Percentiles rank a stretch among this genome's conserved stretches.
Evolutionary conservation across 2,797 vertebrate genomes (phyloP).

Genomic region (Mormyrops attenuatus): DNA sequence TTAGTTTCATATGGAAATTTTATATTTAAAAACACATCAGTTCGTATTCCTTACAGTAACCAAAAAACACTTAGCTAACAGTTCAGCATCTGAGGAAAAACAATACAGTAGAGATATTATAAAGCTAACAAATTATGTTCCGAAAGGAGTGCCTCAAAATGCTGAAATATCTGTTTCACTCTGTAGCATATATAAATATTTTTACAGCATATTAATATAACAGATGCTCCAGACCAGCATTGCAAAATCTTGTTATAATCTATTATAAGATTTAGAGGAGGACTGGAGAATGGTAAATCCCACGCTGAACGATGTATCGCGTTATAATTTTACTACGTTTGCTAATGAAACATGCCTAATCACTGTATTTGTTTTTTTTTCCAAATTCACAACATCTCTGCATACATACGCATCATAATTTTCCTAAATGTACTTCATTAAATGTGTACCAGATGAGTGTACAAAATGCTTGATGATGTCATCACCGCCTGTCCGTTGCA

Average conservation of each 20-base stretch:
- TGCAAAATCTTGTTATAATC: neutral
- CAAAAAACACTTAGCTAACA: neutral
- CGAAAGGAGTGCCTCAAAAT: neutral
- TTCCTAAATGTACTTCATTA: neutral
- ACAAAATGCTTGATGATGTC: neutral
- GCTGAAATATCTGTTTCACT: neutral
- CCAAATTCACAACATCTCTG: neutral
- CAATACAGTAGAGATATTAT: neutral
- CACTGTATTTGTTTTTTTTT: neutral
- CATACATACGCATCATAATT: neutral
- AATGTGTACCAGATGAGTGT: neutral
- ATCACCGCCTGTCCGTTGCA: neutral
- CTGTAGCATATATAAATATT: neutral
- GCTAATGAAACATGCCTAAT: neutral
- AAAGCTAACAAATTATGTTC: neutral
- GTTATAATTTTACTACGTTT: neutral
- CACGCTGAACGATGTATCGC: neutral
- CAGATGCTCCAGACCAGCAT: neutral
- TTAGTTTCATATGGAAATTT: neutral
- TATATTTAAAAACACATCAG: neutral
- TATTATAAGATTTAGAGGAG: neutral
- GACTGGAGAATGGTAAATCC: neutral
- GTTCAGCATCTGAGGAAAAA: neutral
- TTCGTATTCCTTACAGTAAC: neutral
- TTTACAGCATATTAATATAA: neutral